A percentile compares a stretch with the other conserved stretches of the same genome.
phyloP scores from a whole-genome alignment of 2,888 invertebrate species.

The Aporophyla lueneburgensis region DNA sequence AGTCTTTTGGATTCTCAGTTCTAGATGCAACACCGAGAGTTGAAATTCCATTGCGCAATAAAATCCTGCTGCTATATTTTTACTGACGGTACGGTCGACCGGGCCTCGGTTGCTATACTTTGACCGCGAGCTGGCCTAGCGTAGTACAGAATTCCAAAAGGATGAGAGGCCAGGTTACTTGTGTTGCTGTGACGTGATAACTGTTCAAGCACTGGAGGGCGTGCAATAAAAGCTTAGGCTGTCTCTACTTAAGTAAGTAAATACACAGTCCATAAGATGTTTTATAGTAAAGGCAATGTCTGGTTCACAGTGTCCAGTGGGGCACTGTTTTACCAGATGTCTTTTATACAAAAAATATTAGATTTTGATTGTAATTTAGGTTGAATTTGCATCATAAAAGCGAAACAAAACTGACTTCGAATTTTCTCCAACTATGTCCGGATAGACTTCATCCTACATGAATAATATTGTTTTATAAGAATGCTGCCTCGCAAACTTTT shows the following conservation, averaged over 20 bases:
- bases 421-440: neutral
- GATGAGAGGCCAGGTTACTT: neutral
- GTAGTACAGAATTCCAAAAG: neutral
- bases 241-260: neutral
- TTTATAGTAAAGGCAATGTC: neutral
- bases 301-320: neutral
- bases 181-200: neutral
- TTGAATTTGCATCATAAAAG: neutral
- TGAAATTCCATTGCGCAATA: no score
- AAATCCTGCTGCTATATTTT: no score
- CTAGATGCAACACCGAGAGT: no score
- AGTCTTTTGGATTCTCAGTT: no score
- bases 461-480: neutral
- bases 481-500: neutral
- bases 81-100: neutral
- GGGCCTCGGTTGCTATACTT: neutral
- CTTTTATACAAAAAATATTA: neutral
- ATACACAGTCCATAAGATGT: neutral
- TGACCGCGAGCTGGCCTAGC: no score
- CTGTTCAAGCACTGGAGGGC: neutral
- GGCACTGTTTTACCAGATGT: neutral
- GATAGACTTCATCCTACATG: neutral
- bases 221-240: neutral
- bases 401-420: neutral
- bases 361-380: neutral